Base-by-base conservation (phyloP, 1,140 invertebrate genomes). In the Sitophilus oryzae region DNA sequence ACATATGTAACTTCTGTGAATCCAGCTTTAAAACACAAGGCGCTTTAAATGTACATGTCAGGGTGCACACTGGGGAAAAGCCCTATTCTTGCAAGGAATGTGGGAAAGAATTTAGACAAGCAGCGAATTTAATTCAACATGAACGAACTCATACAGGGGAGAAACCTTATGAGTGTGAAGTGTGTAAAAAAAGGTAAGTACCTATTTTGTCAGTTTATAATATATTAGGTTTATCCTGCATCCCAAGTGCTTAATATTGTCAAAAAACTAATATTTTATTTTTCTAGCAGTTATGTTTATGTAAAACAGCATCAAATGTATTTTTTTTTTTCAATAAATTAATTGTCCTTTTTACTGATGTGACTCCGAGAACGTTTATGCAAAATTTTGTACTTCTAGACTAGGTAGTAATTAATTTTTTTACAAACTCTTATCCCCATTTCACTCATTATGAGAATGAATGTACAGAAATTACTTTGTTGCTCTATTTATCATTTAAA, bases 121-220 rank as follows among this genome's bases (percentile, higher is more conserved):
- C 66, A 14, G 67, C 67, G 1, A 67, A 68, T 58, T 70, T 70
- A 16, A 71, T 71, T 44, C 74, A 75, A 2, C 77, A 79, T 60
- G 64, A 74, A 18, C 64, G 55, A 38, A 72, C 62, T 8, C 77
- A 79, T 52, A 73, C 74, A 1, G 76, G 74, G n/a, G 76, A 77
- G 60, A 76, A 72, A 56, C 75, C 74, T 1, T 73, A 70, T 53
- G 60, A 71, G 45, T 78, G 76, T 54, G 46, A 53, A 3, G 60
- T 72, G 14, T 83, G 84, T 52, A 72, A 14, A 11, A 48, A 20
- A 36, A 20, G 38, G 53, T 56, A 56, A 3, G 18, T 42, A 42
- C 15, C 14, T 38, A 38, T 15, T 38, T 10, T 5, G 6, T 38
- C 14, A 14, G 4, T 38, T 9, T 38, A 16, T 10, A n/a, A 15